Base-by-base conservation (phyloP, 2,113 vertebrate species). In the Chunga burmeisteri region DNA sequence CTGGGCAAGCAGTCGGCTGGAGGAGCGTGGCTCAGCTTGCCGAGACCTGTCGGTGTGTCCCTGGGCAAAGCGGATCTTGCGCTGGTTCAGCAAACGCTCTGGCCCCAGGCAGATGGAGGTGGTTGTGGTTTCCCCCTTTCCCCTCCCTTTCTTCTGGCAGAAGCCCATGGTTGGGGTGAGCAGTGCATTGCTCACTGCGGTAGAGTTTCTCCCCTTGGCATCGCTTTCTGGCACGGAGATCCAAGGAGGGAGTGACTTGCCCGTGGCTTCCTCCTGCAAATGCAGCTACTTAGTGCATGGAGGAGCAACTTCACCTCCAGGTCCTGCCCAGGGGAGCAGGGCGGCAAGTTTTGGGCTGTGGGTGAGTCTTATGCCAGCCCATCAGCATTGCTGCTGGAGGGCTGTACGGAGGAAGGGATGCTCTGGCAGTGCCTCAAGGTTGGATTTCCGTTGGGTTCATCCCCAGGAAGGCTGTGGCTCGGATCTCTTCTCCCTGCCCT, bases 121-220 rank as follows among this genome's bases (percentile, higher is more conserved):
- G 91, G 91, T 89, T 96, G 96, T 86, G 96, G 96, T 97, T 97
- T 94, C 77, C 84, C 86, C 93, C 86, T 93, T 92, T 91, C 89
- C 78, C 95, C 91, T 96, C 96, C 96, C 96, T 96, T 94, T 91
- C 87, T 78, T 46, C 85, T 96, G 96, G 97, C 97, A 96, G 91
- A 46, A 88, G 50, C 91, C 91, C 86, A 50, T 61, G 93, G 81
- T 47, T 93, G 95, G 96, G 96, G 93, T 94, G 96, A 97, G 91
- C 87, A 23, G 89, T 90, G 71, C 30, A 16, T 97, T 94, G 94
- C 95, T 95, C 95, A 82, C 87, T 94, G 95, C 38, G 59, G 86
- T 97, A 94, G 91, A 94, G 72, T 96, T 96, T 94, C 94, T 95
- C 86, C 94, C 88, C 70, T 94, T 97, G 96, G 97, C 95, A 95